These are phyloP conservation scores for Australoheros scitulus DNA, from an alignment of 2,113 vertebrate genomes.

Conservation along the genomic window DNA sequence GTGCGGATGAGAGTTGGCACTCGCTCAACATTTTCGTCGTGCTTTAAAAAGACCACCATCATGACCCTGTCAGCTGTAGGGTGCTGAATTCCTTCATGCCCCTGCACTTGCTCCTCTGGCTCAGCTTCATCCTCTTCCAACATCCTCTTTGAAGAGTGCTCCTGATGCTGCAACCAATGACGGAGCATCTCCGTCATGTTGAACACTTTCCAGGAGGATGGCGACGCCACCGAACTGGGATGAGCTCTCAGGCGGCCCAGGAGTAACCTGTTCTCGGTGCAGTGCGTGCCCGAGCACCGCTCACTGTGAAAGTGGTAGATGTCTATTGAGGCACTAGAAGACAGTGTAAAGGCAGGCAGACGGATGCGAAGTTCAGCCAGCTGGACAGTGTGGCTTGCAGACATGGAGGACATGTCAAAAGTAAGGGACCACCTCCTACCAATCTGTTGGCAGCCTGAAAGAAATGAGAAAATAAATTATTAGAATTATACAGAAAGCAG, in stretches of 20 bases:
- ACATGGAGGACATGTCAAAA: constrained; percentile 88
- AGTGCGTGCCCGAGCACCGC: constrained; percentile 48
- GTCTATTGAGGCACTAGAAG: constrained; percentile 71
- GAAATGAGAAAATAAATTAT: neutral
- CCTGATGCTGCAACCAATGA: constrained; percentile 78
- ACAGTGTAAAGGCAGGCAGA: constrained; percentile 61
- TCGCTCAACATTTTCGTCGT: constrained; percentile 34
- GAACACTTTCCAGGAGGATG: constrained; percentile 84
- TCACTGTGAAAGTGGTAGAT: constrained; percentile 79
- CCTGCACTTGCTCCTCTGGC: neutral
- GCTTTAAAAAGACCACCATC: constrained; percentile 86
- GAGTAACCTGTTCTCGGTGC: constrained; percentile 66
- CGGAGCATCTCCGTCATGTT: constrained; percentile 82
- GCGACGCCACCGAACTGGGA: constrained; percentile 42
- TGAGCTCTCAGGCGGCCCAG: constrained; percentile 78
- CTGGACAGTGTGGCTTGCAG: constrained; percentile 78
- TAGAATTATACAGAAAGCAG: neutral
- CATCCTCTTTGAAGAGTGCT: neutral
- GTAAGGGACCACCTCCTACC: constrained; percentile 82
- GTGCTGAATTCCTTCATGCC: constrained; percentile 46
- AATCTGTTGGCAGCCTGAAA: constrained; percentile 79
- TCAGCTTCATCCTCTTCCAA: neutral
- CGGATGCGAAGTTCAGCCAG: constrained; percentile 83
- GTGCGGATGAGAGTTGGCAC: constrained; percentile 82
- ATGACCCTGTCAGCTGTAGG: constrained; percentile 70